Evolutionary conservation across 1,140 invertebrate genomes (phyloP).

Genomic region (Watersipora subatra): DNA sequence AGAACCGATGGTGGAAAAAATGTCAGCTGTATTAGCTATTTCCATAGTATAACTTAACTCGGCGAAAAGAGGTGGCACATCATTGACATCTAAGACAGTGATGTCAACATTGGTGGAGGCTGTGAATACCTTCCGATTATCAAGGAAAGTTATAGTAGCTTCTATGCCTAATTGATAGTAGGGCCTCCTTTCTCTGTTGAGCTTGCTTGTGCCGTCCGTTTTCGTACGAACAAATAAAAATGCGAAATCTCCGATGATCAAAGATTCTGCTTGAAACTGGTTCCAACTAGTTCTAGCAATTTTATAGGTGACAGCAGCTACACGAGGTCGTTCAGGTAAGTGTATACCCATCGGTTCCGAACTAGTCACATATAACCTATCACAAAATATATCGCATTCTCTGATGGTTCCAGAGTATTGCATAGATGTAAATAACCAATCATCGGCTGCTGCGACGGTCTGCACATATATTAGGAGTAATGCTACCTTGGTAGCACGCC

Average conservation of each 20-base stretch:
- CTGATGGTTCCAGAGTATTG: background rate
- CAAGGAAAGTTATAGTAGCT: constrained; percentile 50
- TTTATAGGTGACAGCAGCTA: background rate
- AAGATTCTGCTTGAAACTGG: constrained; percentile 74
- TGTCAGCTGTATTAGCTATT: constrained; percentile 75
- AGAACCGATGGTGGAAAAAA: constrained; percentile 50
- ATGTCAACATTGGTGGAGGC: constrained; percentile 61
- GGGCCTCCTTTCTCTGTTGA: constrained; percentile 79
- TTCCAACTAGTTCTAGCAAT: background rate
- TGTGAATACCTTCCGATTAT: constrained; percentile 43
- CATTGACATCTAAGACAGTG: constrained; percentile 74
- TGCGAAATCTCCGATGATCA: constrained; percentile 76
- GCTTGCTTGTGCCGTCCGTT: constrained; percentile 63
- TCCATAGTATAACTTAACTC: constrained; percentile 66
- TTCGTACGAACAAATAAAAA: constrained; percentile 74
- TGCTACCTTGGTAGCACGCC: background rate
- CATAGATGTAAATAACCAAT: background rate
- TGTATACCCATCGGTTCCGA: background rate
- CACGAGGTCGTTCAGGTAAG: background rate
- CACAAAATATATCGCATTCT: background rate
- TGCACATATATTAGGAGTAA: background rate
- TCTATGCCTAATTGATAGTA: constrained; percentile 65
- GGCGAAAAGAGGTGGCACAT: constrained; percentile 80
- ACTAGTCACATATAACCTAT: background rate
- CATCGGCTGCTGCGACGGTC: background rate